These are phyloP conservation scores for Napeogenes inachia DNA, from an alignment of 2,888 invertebrate species.

Conservation along the genomic window DNA sequence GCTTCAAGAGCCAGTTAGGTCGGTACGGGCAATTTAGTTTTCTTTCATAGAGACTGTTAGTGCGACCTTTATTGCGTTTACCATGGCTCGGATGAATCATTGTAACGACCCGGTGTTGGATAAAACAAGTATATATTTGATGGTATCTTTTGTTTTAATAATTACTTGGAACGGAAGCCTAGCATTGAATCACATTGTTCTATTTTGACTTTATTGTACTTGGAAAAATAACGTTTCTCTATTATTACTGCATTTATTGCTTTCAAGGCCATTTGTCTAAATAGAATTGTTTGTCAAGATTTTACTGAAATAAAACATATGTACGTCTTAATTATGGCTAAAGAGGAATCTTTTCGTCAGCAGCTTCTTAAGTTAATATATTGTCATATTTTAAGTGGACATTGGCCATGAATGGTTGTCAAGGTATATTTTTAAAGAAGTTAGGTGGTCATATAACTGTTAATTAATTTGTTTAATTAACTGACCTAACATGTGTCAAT, in stretches of 20 bases:
- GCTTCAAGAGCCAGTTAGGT: slow-evolving; percentile 60
- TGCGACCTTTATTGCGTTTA: slow-evolving; percentile 65
- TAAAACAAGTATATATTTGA: slow-evolving; percentile 28
- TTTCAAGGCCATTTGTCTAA: slow-evolving; percentile 7
- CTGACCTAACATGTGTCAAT: too few relatives aligned
- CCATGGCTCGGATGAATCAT: slow-evolving; percentile 47
- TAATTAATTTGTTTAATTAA: too few relatives aligned
- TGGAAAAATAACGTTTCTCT: slow-evolving; percentile 4
- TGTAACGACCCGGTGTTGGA: slow-evolving; percentile 33
- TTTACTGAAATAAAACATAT: not conserved
- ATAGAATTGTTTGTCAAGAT: slow-evolving; percentile 3
- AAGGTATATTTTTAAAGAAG: too few relatives aligned
- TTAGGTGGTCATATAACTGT: too few relatives aligned
- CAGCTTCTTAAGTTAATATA: too few relatives aligned
- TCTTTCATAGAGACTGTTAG: slow-evolving; percentile 64
- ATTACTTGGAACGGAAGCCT: slow-evolving; percentile 33
- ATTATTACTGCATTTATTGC: slow-evolving; percentile 8
- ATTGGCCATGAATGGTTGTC: too few relatives aligned
- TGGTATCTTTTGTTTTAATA: slow-evolving; percentile 33
- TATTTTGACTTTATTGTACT: slow-evolving; percentile 6
- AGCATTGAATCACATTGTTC: slow-evolving; percentile 16
- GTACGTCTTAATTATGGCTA: not conserved
- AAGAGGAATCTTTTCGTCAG: too few relatives aligned
- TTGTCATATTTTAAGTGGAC: too few relatives aligned
- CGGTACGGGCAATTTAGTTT: slow-evolving; percentile 71